These are phyloP conservation scores for Thymelicus lineola DNA, from an alignment of 2,888 invertebrate species.

Conservation along the genomic window DNA sequence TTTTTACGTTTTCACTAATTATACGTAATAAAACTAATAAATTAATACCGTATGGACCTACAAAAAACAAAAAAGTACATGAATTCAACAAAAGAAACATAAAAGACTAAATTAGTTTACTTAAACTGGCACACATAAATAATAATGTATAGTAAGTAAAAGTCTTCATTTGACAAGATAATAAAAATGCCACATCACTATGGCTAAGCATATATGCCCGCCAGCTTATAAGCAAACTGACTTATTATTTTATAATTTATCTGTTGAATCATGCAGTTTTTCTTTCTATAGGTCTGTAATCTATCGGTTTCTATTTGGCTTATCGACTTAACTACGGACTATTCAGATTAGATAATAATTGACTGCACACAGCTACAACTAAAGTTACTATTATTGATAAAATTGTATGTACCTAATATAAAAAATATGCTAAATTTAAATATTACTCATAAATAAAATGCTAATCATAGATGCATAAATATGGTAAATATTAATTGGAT, in stretches of 20 bases:
- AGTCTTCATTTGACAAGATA: no score
- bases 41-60: constrained; percentile 9
- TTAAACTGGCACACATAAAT: no score
- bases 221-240: no score
- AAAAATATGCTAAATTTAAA: background rate
- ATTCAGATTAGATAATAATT: constrained; percentile 36
- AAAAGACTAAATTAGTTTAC: no score
- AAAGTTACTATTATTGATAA: constrained; percentile 1
- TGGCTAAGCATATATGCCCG: no score
- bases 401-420: background rate
- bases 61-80: background rate
- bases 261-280: no score
- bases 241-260: no score
- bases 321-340: constrained; percentile 29
- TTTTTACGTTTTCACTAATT: constrained; percentile 21
- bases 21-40: constrained; percentile 20
- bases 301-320: constrained; percentile 30
- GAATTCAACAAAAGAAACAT: no score
- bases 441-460: background rate
- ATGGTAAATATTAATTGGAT: background rate
- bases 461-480: background rate
- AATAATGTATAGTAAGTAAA: no score
- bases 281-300: background rate
- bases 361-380: constrained; percentile 34
- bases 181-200: no score